Conservation (phyloP, 2,888 invertebrate genomes). For the Laothoe populi region DNA sequence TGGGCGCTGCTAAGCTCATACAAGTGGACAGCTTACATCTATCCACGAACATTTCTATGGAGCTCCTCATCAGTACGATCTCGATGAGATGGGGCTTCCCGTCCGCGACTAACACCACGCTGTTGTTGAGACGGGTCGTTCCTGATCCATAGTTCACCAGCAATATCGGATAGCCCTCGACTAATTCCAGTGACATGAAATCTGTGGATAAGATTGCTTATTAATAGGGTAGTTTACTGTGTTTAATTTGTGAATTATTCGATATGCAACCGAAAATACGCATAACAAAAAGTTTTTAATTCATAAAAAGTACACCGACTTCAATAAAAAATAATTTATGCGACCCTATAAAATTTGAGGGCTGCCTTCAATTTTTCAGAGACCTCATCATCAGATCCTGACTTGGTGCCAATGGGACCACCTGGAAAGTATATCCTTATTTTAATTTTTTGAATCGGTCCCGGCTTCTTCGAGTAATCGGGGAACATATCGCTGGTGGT, state of each 20-base stretch:
- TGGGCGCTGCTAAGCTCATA: conserved; percentile 88
- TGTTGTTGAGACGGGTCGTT: conserved; percentile 88
- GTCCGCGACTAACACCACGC: conserved; percentile 90
- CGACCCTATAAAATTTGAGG: no score
- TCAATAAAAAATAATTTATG: no score
- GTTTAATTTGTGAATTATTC: neutral
- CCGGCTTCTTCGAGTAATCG: no score
- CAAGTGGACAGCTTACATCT: conserved; percentile 89
- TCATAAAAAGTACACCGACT: no score
- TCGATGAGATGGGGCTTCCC: conserved; percentile 95
- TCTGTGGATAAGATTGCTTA: conserved; percentile 80
- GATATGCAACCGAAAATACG: no score
- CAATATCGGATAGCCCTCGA: conserved; percentile 92
- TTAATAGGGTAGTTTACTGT: neutral
- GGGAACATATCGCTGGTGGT: no score
- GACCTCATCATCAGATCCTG: no score
- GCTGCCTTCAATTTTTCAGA: no score
- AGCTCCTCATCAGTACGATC: conserved; percentile 87
- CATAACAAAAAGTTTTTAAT: no score
- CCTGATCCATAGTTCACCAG: conserved; percentile 95
- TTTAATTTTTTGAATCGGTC: no score
- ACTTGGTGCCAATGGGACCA: no score
- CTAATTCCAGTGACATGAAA: conserved; percentile 95
- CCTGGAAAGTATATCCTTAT: no score
- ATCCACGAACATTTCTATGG: conserved; percentile 92